Percentiles rank a stretch among this genome's conserved stretches.
These are phyloP conservation scores for Pollenia angustigena DNA, from an alignment of 2,888 invertebrate species.

Conservation along the genomic window DNA sequence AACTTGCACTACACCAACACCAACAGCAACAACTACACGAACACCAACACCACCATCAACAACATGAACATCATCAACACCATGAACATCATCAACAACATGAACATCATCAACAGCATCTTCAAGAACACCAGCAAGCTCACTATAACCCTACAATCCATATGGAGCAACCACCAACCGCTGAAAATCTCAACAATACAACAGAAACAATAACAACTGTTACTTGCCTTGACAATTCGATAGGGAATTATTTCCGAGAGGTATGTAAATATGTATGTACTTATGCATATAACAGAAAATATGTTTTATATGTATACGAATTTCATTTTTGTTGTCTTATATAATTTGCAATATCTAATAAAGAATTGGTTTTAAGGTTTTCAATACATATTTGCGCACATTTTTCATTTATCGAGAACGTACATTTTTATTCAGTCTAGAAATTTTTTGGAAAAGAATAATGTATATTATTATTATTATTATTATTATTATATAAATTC, in stretches of 20 bases:
- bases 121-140: slow-evolving; percentile 24
- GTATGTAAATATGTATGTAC: slow-evolving; percentile 9
- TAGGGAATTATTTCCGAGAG: slow-evolving; percentile 58
- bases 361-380: no score
- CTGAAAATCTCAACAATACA: slow-evolving; percentile 12
- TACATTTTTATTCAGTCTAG: no score
- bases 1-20: slow-evolving; percentile 40
- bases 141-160: slow-evolving; percentile 19
- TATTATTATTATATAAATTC: no score
- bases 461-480: no score
- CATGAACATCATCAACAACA: slow-evolving; percentile 24
- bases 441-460: no score
- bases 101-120: neutral
- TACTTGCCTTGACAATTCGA: slow-evolving; percentile 55
- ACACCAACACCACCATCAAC: slow-evolving; percentile 27
- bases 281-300: no score
- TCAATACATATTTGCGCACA: no score
- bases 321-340: no score
- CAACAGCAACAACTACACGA: slow-evolving; percentile 37
- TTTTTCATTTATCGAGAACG: no score
- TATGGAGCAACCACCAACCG: slow-evolving; percentile 12
- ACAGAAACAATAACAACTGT: slow-evolving; percentile 53
- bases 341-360: no score
- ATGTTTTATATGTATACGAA: no score
- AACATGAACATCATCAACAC: neutral